A percentile compares a stretch with the other conserved stretches of the same genome.
Evolutionary conservation across 2,888 invertebrate genomes (phyloP).

Genomic region (Plagodis pulveraria): DNA sequence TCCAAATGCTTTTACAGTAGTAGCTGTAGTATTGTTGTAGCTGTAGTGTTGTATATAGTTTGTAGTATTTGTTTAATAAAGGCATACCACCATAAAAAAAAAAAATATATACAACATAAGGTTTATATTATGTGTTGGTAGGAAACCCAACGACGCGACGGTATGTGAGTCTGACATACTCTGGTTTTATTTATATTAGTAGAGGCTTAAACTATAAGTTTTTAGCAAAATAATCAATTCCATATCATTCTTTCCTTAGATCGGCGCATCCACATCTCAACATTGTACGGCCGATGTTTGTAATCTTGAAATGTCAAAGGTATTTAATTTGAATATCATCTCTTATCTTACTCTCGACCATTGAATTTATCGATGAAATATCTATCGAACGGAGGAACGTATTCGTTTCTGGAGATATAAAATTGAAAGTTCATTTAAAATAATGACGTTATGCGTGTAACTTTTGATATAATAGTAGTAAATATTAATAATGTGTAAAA

Average conservation of each 20-base stretch:
- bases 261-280: conserved; percentile 56
- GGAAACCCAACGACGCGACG: too few species aligned
- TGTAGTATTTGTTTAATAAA: too few species aligned
- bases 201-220: too few species aligned
- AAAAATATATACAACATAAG: too few species aligned
- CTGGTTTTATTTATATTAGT: too few species aligned
- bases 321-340: conserved; percentile 84
- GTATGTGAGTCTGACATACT: too few species aligned
- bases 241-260: conserved; percentile 52
- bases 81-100: too few species aligned
- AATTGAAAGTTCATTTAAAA: conserved; percentile 31
- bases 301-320: conserved; percentile 83
- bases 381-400: conserved; percentile 52
- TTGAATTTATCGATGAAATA: conserved; percentile 77
- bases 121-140: too few species aligned
- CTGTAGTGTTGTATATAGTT: too few species aligned
- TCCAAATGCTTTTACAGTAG: too few species aligned
- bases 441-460: conserved; percentile 14
- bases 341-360: conserved; percentile 76
- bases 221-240: conserved; percentile 38
- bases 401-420: conserved; percentile 34
- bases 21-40: too few species aligned
- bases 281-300: conserved; percentile 76
- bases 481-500: too few species aligned
- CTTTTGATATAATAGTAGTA: background rate